Evolutionary conservation across 1,140 invertebrate species (phyloP).

Genomic region (Choristoneura fumiferana): DNA sequence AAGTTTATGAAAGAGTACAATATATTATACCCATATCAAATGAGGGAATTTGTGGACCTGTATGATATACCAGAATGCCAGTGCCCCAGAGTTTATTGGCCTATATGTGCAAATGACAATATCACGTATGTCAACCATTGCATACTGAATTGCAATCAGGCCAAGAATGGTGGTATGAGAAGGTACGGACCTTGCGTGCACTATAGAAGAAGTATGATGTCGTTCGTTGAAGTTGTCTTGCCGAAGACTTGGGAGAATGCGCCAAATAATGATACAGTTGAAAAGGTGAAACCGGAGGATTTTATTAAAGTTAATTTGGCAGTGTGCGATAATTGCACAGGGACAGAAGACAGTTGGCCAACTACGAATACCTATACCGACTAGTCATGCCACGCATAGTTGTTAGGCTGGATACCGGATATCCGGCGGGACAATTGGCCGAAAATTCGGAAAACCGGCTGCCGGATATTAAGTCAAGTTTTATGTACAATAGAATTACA

Average conservation of each 20-base stretch:
- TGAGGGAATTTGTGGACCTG: slow-evolving; percentile 30
- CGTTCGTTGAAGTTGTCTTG: neutral
- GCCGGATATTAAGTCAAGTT: too few relatives aligned
- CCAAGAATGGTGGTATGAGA: slow-evolving; percentile 15
- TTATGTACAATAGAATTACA: too few relatives aligned
- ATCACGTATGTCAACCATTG: slow-evolving; percentile 45
- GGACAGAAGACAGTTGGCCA: too few relatives aligned
- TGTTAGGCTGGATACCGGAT: too few relatives aligned
- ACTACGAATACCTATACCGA: too few relatives aligned
- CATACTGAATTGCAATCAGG: slow-evolving; percentile 35
- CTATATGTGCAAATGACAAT: slow-evolving; percentile 35
- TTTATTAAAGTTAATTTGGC: neutral
- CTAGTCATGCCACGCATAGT: too few relatives aligned
- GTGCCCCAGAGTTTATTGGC: slow-evolving; percentile 47
- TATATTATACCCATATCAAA: slow-evolving; percentile 30
- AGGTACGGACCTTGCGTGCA: slow-evolving; percentile 41
- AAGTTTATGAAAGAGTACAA: slow-evolving; percentile 25
- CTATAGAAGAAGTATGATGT: slow-evolving; percentile 32
- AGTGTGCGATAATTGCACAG: too few relatives aligned
- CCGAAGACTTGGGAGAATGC: neutral
- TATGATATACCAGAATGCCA: slow-evolving; percentile 34
- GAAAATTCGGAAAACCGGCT: too few relatives aligned
- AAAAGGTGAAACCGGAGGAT: neutral
- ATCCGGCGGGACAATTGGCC: too few relatives aligned
- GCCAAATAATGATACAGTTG: neutral